These are phyloP conservation scores for Esox masquinongy DNA, from an alignment of 2,797 vertebrate genomes.

Conservation along the genomic window DNA sequence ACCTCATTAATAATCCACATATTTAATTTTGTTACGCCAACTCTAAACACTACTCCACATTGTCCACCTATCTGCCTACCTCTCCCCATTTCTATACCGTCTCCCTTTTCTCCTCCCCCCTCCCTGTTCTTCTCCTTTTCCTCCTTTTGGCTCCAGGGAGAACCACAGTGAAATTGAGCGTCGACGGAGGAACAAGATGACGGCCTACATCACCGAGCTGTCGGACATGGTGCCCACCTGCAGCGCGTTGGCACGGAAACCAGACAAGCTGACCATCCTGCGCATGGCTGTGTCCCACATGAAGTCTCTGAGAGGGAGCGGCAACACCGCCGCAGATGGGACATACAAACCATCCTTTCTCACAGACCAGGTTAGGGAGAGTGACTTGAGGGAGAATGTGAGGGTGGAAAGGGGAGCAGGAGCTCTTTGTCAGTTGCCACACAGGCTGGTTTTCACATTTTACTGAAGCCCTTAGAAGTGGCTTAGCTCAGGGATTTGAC, in stretches of 20 bases:
- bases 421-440: too few species aligned
- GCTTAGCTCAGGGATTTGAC: too few species aligned
- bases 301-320: slow-evolving; percentile 91
- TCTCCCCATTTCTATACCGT: slow-evolving; percentile 12
- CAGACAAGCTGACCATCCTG: slow-evolving; percentile 96
- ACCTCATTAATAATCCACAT: slow-evolving; percentile 39
- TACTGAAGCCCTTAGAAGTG: too few species aligned
- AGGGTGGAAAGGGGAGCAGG: not conserved
- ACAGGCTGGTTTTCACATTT: too few species aligned
- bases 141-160: slow-evolving; percentile 80
- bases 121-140: slow-evolving; percentile 32
- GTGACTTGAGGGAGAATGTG: not conserved
- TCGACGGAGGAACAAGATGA: slow-evolving; percentile 96
- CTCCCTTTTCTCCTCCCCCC: not conserved
- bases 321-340: slow-evolving; percentile 88
- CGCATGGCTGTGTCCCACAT: slow-evolving; percentile 99
- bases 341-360: slow-evolving; percentile 96
- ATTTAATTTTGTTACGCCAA: slow-evolving; percentile 53
- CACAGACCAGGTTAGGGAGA: slow-evolving; percentile 87
- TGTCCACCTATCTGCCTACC: slow-evolving; percentile 54
- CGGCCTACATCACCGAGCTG: slow-evolving; percentile 96
- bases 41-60: slow-evolving; percentile 63
- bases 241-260: slow-evolving; percentile 95
- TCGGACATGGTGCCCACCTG: slow-evolving; percentile 99
- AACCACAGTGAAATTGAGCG: slow-evolving; percentile 98